Evolutionary conservation across 2,888 invertebrate species (phyloP).

Genomic region (Sinohyriopsis cumingii): DNA sequence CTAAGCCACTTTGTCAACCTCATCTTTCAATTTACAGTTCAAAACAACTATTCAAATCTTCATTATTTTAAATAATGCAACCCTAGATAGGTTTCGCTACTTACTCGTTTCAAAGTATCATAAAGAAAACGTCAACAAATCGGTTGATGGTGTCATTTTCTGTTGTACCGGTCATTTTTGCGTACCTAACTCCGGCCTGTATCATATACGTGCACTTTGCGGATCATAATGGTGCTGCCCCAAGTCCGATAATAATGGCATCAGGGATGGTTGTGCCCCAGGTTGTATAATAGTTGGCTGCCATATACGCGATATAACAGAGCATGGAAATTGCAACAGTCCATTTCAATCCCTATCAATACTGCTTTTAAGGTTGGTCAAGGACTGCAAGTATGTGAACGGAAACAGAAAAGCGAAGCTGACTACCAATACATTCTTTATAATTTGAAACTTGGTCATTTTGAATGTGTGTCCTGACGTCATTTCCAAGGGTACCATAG

Average conservation of each 20-base stretch:
- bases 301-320: conserved; percentile 95
- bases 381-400: conserved; percentile 95
- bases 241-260: conserved; percentile 91
- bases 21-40: too few species aligned
- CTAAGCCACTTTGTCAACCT: too few species aligned
- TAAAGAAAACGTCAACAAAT: conserved; percentile 99
- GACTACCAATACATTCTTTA: conserved; percentile 75
- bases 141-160: conserved; percentile 94
- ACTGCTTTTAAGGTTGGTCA: conserved; percentile 92
- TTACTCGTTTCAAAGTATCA: conserved; percentile 81
- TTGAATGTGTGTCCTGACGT: not conserved
- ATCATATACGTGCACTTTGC: conserved; percentile 98
- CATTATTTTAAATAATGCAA: too few species aligned
- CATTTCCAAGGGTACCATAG: too few species aligned
- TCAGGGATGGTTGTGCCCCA: conserved; percentile 83
- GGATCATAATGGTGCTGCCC: conserved; percentile 98
- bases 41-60: too few species aligned
- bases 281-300: conserved; percentile 91
- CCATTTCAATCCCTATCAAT: conserved; percentile 96
- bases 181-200: conserved; percentile 81
- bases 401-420: conserved; percentile 95
- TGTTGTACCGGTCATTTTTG: conserved; percentile 83
- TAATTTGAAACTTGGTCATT: conserved; percentile 76
- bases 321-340: conserved; percentile 93
- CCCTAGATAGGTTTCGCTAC: too few species aligned